Evolutionary conservation across 2,888 invertebrate genomes (phyloP).

Genomic region (Drosophila prostipennis): DNA sequence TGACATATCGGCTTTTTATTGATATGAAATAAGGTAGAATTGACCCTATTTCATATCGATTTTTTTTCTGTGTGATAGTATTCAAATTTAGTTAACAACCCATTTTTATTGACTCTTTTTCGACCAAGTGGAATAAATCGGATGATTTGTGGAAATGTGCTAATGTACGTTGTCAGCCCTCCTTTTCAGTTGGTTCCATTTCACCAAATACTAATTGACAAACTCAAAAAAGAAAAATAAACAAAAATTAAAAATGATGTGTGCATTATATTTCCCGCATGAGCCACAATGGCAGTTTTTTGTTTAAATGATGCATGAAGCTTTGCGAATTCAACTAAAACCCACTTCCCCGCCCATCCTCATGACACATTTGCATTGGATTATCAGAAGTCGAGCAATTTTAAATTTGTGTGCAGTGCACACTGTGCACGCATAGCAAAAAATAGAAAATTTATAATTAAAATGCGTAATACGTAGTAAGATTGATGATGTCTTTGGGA

Average conservation of each 20-base stretch:
- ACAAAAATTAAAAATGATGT: neutral
- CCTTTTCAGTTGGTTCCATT: neutral
- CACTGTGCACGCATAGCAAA: too few relatives aligned
- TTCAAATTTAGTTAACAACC: too few relatives aligned
- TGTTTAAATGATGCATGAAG: slow-evolving; percentile 1
- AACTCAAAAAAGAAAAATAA: neutral
- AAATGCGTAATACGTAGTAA: too few relatives aligned
- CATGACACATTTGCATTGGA: neutral
- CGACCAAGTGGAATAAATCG: neutral
- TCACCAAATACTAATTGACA: neutral
- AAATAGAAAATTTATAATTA: too few relatives aligned
- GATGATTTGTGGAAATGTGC: neutral
- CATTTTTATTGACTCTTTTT: too few relatives aligned
- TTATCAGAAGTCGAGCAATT: neutral
- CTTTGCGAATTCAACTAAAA: neutral
- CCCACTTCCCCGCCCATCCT: neutral
- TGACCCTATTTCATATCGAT: too few relatives aligned
- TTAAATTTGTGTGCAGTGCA: too few relatives aligned
- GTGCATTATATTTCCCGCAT: too few relatives aligned
- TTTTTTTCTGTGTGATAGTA: too few relatives aligned
- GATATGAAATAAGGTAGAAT: too few relatives aligned
- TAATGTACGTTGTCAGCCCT: neutral
- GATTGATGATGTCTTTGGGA: too few relatives aligned
- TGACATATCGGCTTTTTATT: too few relatives aligned
- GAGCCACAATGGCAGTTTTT: neutral